Base-by-base conservation (phyloP, 2,797 vertebrate species). In the Caiman crocodilus region DNA sequence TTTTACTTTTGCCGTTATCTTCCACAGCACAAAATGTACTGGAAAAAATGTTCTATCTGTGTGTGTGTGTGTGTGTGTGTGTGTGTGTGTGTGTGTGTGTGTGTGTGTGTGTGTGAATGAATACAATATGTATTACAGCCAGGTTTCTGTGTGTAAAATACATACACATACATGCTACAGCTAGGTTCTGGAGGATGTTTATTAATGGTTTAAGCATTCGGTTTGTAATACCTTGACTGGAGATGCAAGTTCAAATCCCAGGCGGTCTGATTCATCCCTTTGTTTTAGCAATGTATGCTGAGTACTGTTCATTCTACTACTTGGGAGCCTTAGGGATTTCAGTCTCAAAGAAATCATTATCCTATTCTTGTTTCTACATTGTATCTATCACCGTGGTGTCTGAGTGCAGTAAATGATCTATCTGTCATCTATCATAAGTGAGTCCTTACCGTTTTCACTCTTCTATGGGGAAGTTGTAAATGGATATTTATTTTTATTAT, bases 1-100 rank as follows among this genome's bases (percentile, higher is more conserved):
- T 93, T 96, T 98, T 97, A 94, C 90, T 71, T 69, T 63, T 90
- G 59, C 78, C 95, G 79, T 97, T 95, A 92, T 93, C 78, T 95
- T 97, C 96, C 92, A 30, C 79, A 87, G 87, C 93, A 80, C 64
- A 61, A 92, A 96, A 90, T 94, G 55, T 87, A 95, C 90, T 84
- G 91, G 87, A 95, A 83, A 79, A 91, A 94, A 90, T 88, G 84
- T 69, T 94, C 95, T 95, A 87, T 93, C 85, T 23, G 42, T 73
- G 21, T 26, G 32, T 50, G 69, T 73, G 42, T 42, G 42, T 42
- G 42, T 23, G 42, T 73, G 21, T 26, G 32, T 50, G 69, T 73
- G 42, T 42, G 42, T 50, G 42, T 23, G 50, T 73, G 23, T 26
- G 32, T 50, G 69, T 73, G 42, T 50, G 42, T 50, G 42, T 23